A percentile compares a stretch with the other conserved stretches of the same genome.
Conservation (phyloP, 2,888 invertebrate genomes). For the Temnothorax unifasciatus region DNA sequence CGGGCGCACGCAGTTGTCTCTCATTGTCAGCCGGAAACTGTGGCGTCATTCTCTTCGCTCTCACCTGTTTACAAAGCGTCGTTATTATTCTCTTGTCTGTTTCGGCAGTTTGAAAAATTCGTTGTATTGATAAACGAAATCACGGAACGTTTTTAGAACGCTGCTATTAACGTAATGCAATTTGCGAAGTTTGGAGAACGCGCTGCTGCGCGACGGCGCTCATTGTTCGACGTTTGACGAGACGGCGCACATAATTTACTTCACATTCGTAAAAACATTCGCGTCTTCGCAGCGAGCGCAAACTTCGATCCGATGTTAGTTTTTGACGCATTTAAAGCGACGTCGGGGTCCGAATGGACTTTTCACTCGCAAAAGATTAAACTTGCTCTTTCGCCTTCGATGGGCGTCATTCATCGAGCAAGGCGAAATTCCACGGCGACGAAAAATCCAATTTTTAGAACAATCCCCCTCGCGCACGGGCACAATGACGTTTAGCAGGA, state of each 20-base stretch:
- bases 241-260: background rate
- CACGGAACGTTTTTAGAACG: background rate
- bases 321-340: slow-evolving; percentile 39
- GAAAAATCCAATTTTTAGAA: slow-evolving; percentile 51
- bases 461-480: slow-evolving; percentile 25
- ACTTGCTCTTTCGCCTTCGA: slow-evolving; percentile 26
- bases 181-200: background rate
- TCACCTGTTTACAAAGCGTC: background rate
- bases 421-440: slow-evolving; percentile 24
- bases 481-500: slow-evolving; percentile 45
- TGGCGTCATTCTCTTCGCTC: background rate
- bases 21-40: background rate
- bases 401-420: background rate
- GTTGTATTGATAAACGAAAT: background rate
- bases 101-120: background rate
- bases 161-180: slow-evolving; percentile 11
- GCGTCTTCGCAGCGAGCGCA: background rate
- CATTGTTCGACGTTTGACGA: slow-evolving; percentile 4
- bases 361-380: slow-evolving; percentile 29
- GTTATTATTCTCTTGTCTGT: background rate
- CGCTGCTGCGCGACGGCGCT: background rate
- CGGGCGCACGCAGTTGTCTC: background rate
- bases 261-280: slow-evolving; percentile 6
- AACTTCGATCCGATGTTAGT: slow-evolving; percentile 26
- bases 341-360: slow-evolving; percentile 26